Conservation (phyloP, 53 echinoderm and acorn worm species). For the Astropecten irregularis region DNA sequence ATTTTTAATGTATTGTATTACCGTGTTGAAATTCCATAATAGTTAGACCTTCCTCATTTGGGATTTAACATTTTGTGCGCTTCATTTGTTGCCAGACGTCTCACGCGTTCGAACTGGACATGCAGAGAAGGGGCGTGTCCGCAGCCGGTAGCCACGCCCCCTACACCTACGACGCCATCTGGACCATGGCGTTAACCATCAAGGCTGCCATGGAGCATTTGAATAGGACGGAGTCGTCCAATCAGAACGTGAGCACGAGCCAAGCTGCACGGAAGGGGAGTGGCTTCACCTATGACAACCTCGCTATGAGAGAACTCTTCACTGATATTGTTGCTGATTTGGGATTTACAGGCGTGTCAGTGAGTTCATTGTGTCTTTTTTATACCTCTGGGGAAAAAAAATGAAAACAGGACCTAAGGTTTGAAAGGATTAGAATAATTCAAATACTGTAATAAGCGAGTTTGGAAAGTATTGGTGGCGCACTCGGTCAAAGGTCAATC, state of each 20-base stretch:
- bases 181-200: slow-evolving; percentile 91
- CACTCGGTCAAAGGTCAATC: no score
- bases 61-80: no score
- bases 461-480: no score
- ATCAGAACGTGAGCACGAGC: slow-evolving; percentile 40
- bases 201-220: slow-evolving; percentile 62
- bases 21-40: no score
- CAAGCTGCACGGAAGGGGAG: neutral
- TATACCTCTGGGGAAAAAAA: no score
- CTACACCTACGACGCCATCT: slow-evolving; percentile 93
- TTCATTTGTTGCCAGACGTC: no score
- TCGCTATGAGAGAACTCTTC: slow-evolving; percentile 64
- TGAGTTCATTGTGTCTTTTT: no score
- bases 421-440: no score
- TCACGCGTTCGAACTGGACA: slow-evolving; percentile 65
- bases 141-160: slow-evolving; percentile 79
- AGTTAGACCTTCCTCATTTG: no score
- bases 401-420: no score
- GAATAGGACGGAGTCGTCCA: slow-evolving; percentile 26
- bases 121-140: slow-evolving; percentile 62
- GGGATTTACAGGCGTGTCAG: slow-evolving; percentile 89
- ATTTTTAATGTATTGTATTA: no score
- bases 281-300: slow-evolving; percentile 71
- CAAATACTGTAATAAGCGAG: no score
- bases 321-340: slow-evolving; percentile 71